Conservation (phyloP, 2,888 invertebrate species). For the Brassicogethes aeneus region DNA sequence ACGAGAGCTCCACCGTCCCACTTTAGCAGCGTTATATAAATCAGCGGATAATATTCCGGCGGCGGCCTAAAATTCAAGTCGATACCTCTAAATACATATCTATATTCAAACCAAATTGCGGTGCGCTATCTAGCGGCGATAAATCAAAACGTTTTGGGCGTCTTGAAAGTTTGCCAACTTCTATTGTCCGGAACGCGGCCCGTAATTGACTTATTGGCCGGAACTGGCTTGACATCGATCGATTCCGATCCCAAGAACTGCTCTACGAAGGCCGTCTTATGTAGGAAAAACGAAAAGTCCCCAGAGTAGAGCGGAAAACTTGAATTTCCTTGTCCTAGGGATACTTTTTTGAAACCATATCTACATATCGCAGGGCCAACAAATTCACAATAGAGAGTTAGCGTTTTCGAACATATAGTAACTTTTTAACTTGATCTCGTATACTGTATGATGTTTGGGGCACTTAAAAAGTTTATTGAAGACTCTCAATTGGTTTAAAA, state of each 20-base stretch:
- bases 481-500: no score
- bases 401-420: no score
- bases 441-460: no score
- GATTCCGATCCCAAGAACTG: conserved; percentile 25
- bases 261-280: conserved; percentile 26
- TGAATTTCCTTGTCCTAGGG: no score
- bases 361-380: no score
- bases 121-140: conserved; percentile 33
- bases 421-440: no score
- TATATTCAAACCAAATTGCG: conserved; percentile 35
- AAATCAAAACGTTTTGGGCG: conserved; percentile 37
- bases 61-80: conserved; percentile 29
- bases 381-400: no score
- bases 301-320: background rate
- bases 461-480: no score
- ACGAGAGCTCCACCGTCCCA: conserved; percentile 10
- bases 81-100: conserved; percentile 34
- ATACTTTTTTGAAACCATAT: no score
- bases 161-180: conserved; percentile 41
- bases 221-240: conserved; percentile 36
- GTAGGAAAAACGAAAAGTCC: conserved; percentile 23
- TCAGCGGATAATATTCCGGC: conserved; percentile 25
- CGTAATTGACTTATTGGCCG: conserved; percentile 43
- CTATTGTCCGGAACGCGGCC: conserved; percentile 36
- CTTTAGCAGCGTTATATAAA: conserved; percentile 18